Evolutionary conservation across 2,888 invertebrate species (phyloP).

Genomic region (Sepiola atlantica): DNA sequence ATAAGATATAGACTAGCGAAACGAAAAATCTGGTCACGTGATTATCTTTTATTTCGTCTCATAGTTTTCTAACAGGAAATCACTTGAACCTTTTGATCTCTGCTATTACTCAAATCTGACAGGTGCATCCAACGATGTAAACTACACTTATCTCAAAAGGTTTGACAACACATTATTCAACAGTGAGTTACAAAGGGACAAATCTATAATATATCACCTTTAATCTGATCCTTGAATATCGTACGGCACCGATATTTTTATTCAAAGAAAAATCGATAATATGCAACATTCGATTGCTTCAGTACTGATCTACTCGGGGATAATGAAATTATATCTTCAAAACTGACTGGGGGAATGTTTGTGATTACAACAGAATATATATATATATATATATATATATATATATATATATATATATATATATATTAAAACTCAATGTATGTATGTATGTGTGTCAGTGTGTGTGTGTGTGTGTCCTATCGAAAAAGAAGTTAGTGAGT

Average conservation of each 20-base stretch:
- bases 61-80: too few species aligned
- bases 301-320: background rate
- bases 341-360: background rate
- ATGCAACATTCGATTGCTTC: background rate
- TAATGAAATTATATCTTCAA: background rate
- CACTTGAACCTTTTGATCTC: too few species aligned
- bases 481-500: too few species aligned
- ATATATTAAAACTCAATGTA: background rate
- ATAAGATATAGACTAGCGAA: too few species aligned
- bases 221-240: background rate
- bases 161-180: too few species aligned
- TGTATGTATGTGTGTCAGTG: background rate
- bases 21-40: too few species aligned
- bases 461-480: too few species aligned
- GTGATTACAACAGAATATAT: background rate
- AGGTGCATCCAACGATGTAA: too few species aligned
- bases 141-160: too few species aligned
- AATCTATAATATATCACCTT: slow-evolving; percentile 8
- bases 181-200: background rate
- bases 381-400: background rate
- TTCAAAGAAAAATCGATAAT: background rate
- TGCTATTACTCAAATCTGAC: too few species aligned
- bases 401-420: background rate
- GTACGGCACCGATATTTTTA: background rate
- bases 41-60: too few species aligned